Evolutionary conservation across 2,888 invertebrate species (phyloP).

Genomic region (Petrophora chlorosata): DNA sequence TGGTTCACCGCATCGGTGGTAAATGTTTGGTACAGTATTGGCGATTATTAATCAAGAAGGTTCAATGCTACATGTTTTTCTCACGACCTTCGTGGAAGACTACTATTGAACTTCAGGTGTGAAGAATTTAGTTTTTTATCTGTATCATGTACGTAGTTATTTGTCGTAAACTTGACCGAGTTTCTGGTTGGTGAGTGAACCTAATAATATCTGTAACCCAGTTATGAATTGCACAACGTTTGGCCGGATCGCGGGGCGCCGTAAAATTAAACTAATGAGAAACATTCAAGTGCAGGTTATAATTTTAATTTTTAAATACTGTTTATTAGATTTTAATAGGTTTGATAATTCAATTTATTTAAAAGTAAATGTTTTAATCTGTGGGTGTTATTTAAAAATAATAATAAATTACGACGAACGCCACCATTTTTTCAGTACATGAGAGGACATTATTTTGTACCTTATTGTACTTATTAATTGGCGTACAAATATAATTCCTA

Average conservation of each 20-base stretch:
- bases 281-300: slow-evolving; percentile 41
- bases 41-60: slow-evolving; percentile 25
- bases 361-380: too few species aligned
- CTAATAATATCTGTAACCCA: slow-evolving; percentile 65
- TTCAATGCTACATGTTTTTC: slow-evolving; percentile 33
- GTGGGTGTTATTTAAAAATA: too few species aligned
- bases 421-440: too few species aligned
- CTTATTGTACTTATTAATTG: too few species aligned
- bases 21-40: slow-evolving; percentile 11
- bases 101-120: slow-evolving; percentile 26
- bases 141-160: slow-evolving; percentile 2
- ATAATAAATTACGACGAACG: too few species aligned
- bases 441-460: too few species aligned
- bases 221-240: slow-evolving; percentile 68
- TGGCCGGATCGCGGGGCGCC: slow-evolving; percentile 52
- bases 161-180: slow-evolving; percentile 67
- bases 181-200: slow-evolving; percentile 46
- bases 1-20: too few species aligned
- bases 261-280: slow-evolving; percentile 55
- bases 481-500: too few species aligned
- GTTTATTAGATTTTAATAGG: too few species aligned
- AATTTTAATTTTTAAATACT: background rate
- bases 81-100: slow-evolving; percentile 30
- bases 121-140: slow-evolving; percentile 13
- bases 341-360: too few species aligned